These are phyloP conservation scores for Dipodomys stephensi DNA, from an alignment of 2,113 vertebrate genomes.

Conservation along the genomic window DNA sequence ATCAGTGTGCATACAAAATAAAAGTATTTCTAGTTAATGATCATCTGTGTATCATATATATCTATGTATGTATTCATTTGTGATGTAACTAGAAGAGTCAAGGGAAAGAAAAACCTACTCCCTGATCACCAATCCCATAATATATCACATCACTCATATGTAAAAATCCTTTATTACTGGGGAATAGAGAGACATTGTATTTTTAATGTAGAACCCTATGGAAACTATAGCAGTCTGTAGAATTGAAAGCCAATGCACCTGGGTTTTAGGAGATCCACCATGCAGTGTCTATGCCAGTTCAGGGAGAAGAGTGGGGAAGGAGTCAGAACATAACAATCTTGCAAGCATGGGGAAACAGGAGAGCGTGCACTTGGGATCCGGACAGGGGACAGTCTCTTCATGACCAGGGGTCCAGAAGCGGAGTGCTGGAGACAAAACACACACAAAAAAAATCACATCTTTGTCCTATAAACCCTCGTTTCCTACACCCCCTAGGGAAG, in stretches of 20 bases:
- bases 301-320: neutral
- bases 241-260: neutral
- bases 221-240: neutral
- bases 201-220: slow-evolving; percentile 3
- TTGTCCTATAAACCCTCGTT: neutral
- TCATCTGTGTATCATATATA: neutral
- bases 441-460: neutral
- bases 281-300: neutral
- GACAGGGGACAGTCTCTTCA: slow-evolving; percentile 5
- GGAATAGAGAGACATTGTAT: neutral
- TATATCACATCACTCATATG: neutral
- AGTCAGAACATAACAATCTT: neutral
- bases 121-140: neutral
- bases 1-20: neutral
- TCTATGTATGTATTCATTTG: neutral
- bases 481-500: neutral
- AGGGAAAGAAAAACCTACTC: neutral
- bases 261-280: neutral
- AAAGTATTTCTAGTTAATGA: slow-evolving; percentile 28
- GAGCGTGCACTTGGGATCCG: neutral
- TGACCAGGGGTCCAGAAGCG: neutral
- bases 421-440: slow-evolving; percentile 12
- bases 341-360: neutral
- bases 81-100: neutral
- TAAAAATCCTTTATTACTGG: slow-evolving; percentile 77